Conservation (phyloP, 2,113 vertebrate species). For the Procavia capensis region DNA sequence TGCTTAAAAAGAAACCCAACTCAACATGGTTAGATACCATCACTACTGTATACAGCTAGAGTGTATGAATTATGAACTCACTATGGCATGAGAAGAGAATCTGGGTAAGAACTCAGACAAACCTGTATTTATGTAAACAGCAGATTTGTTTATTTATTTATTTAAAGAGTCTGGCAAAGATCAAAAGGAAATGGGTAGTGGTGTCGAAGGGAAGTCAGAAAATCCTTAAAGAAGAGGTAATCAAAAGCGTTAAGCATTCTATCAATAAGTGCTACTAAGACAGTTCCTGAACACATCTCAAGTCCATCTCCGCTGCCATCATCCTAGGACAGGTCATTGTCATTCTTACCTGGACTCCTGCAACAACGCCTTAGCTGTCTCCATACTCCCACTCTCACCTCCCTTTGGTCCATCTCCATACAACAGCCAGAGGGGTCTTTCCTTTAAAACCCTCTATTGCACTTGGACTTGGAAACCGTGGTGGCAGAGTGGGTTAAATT, state of each 20-base stretch:
- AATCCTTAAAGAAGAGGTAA: neutral
- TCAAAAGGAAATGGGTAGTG: neutral
- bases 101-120: neutral
- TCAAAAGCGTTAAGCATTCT: neutral
- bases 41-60: neutral
- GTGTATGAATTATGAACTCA: neutral
- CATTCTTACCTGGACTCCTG: neutral
- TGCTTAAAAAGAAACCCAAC: neutral
- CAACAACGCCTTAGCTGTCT: neutral
- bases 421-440: neutral
- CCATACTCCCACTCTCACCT: neutral
- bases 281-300: neutral
- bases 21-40: neutral
- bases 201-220: neutral
- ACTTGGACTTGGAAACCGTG: too few relatives aligned
- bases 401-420: neutral
- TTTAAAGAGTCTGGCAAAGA: neutral
- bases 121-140: neutral
- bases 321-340: neutral
- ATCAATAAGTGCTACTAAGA: neutral
- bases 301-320: neutral
- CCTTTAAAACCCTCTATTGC: neutral
- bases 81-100: neutral
- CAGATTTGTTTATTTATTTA: too few relatives aligned
- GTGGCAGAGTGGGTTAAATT: too few relatives aligned